Base-by-base conservation (phyloP, 2,888 invertebrate genomes). In the Pyrgus malvae region DNA sequence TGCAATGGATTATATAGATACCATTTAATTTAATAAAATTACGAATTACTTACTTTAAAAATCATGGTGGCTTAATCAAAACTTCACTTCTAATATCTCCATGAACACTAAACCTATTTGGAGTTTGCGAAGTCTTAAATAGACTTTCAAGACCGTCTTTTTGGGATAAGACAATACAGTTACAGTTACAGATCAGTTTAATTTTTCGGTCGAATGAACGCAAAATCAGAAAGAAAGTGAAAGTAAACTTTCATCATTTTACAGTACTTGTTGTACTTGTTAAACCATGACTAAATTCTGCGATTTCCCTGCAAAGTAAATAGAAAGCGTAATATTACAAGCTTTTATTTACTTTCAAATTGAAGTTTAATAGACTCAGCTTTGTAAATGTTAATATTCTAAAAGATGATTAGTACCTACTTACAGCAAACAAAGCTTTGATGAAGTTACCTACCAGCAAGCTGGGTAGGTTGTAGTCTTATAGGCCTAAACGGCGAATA, bases 151-250 rank as follows among this genome's bases (percentile, higher is more conserved):
- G 60, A 57, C 56, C 69, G 67, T 69, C 69, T 66, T 64, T 57
- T 69, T 74, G 72, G 76, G 67, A 5, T 55, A 65, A 60, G 70
- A 69, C 61, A 64, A 66, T 65, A 60, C 63, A 64, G 67, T 68
- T 63, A 63, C 71, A 60, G 64, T 68, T 63, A 63, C 71, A 60
- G 64, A 72, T 72, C 71, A 75, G 70, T 60, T 42, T 48, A 80
- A 86, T 89, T 86, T 87, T 78, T 84, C 70, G 84, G 78, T 72
- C 65, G 59, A 76, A 56, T 78, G 74, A 72, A 60, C 70, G 62
- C 61, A 56, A 63, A 64, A 68, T 64, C 61, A 45, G 64, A 83
- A 83, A 81, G 87, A 81, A 66, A 67, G 68, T 69, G 69, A 69
- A 68, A 69, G 68, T 67, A 53, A 40, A 16, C 59, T 56, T 55